A percentile compares a stretch with the other conserved stretches of the same genome.
Evolutionary conservation across 2,113 vertebrate genomes (phyloP).

Genomic region (Carassius auratus): DNA sequence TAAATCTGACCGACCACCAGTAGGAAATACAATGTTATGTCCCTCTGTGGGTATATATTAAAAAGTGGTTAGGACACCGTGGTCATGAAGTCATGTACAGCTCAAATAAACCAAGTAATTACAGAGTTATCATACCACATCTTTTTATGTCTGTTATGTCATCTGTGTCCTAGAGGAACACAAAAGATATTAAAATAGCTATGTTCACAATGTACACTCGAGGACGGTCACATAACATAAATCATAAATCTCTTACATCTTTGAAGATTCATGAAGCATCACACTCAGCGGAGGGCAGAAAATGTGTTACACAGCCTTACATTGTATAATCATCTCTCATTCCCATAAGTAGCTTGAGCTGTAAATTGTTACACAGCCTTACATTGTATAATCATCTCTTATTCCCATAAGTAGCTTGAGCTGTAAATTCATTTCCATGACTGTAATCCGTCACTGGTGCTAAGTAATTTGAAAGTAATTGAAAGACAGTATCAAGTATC

Average conservation of each 20-base stretch:
- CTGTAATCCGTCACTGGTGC: constrained; percentile 9
- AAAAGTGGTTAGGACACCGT: background rate
- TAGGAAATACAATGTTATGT: constrained; percentile 37
- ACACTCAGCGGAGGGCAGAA: background rate
- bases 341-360: background rate
- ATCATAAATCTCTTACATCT: constrained; percentile 2
- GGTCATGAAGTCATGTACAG: constrained; percentile 5
- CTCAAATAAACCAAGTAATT: constrained; percentile 8
- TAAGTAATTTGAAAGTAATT: background rate
- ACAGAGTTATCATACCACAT: background rate
- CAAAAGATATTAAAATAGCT: background rate
- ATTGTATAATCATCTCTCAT: constrained; percentile 25
- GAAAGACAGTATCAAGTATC: background rate
- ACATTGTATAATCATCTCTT: constrained; percentile 26
- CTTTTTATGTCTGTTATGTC: background rate
- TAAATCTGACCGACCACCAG: constrained; percentile 46
- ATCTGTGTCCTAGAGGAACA: background rate
- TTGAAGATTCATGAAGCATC: constrained; percentile 5
- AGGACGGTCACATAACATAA: background rate
- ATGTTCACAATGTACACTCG: background rate
- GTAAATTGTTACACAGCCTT: background rate
- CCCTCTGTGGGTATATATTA: background rate
- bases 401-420: background rate
- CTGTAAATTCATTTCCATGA: background rate
- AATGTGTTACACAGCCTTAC: constrained; percentile 1